phyloP scores from a whole-genome alignment of 2,888 invertebrate genomes.

The Agapetus fuscipes region DNA sequence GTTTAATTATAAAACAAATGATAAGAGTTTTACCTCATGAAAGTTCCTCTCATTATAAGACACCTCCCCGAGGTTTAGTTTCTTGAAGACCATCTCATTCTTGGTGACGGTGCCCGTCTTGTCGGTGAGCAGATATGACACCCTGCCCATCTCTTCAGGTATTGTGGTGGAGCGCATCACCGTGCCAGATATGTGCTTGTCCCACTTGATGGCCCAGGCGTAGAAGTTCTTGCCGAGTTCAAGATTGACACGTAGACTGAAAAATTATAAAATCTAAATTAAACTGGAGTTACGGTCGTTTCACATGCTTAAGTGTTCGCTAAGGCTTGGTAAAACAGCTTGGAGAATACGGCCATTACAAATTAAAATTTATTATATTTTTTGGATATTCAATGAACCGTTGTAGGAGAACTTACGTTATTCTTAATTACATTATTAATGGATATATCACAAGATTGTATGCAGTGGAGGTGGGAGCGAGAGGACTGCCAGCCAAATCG shows the following conservation, averaged over 20 bases:
- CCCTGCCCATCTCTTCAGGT: conserved; percentile 94
- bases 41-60: conserved; percentile 82
- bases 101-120: conserved; percentile 98
- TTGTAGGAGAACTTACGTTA: too few species aligned
- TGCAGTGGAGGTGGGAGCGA: too few species aligned
- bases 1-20: too few species aligned
- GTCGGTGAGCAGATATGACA: conserved; percentile 93
- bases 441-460: too few species aligned
- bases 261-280: conserved; percentile 14
- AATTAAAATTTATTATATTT: too few species aligned
- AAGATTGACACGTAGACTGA: conserved; percentile 90
- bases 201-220: conserved; percentile 92
- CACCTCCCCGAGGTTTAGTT: conserved; percentile 88
- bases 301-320: too few species aligned
- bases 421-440: too few species aligned
- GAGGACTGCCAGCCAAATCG: too few species aligned
- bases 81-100: conserved; percentile 98
- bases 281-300: too few species aligned
- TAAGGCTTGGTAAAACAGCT: too few species aligned
- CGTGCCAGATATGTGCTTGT: conserved; percentile 86
- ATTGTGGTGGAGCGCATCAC: conserved; percentile 97
- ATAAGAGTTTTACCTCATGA: conserved; percentile 67
- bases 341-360: too few species aligned
- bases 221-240: conserved; percentile 99
- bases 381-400: too few species aligned